Percentiles rank a stretch among this genome's conserved stretches.
Conservation (phyloP, 1,140 invertebrate genomes). For the Drosophila micromelanica region DNA sequence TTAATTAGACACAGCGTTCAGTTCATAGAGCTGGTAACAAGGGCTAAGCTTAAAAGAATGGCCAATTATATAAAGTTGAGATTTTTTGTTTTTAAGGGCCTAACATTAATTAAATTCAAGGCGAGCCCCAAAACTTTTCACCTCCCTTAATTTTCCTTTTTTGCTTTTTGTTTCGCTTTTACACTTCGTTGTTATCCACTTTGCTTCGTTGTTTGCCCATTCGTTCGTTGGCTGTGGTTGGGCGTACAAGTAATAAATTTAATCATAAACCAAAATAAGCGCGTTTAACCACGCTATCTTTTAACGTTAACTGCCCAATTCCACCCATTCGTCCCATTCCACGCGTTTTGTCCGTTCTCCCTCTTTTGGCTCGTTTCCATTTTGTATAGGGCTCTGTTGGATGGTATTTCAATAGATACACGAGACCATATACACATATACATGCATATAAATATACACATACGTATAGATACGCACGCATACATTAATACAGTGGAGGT, state of each 20-base stretch:
- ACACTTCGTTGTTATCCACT: conserved; percentile 12
- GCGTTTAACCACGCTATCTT: conserved; percentile 82
- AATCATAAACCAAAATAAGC: conserved; percentile 82
- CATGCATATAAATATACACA: background rate
- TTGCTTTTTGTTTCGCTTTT: conserved; percentile 9
- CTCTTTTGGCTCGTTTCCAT: background rate
- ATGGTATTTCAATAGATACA: conserved; percentile 43
- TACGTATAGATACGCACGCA: conserved; percentile 27
- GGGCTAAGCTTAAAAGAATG: conserved; percentile 76
- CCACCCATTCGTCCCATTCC: conserved; percentile 8
- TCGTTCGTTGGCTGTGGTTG: conserved; percentile 53
- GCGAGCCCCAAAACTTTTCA: conserved; percentile 37
- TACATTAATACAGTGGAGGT: conserved; percentile 27
- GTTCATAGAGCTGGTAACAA: conserved; percentile 56
- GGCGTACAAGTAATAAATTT: conserved; percentile 79
- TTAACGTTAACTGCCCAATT: conserved; percentile 49
- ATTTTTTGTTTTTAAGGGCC: conserved; percentile 36
- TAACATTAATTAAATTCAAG: conserved; percentile 65
- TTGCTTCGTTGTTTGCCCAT: too few species aligned
- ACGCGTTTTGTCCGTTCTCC: too few species aligned
- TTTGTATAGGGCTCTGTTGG: background rate
- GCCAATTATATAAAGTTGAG: conserved; percentile 72
- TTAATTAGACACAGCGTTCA: conserved; percentile 62
- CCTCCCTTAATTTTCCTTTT: conserved; percentile 9
- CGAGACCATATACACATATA: conserved; percentile 44